Evolutionary conservation across 1,140 invertebrate genomes (phyloP).

Genomic region (Cotesia vestalis): DNA sequence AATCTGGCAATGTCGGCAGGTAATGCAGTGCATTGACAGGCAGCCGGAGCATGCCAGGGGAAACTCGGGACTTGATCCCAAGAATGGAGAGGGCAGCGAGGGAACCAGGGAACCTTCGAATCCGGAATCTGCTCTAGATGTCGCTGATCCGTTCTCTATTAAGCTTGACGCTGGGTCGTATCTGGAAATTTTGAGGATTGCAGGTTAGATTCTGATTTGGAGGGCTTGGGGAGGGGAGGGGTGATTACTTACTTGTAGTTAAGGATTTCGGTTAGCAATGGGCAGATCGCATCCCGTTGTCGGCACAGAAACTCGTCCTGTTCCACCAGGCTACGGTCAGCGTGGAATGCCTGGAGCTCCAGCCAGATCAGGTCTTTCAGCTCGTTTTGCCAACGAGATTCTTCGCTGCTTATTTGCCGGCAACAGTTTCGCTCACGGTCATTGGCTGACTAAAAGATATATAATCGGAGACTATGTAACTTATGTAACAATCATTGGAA

Average conservation of each 20-base stretch:
- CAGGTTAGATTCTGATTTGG: too few species aligned
- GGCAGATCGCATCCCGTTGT: constrained; percentile 75
- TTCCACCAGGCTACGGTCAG: constrained; percentile 75
- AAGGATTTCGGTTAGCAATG: constrained; percentile 78
- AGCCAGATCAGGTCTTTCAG: constrained; percentile 90
- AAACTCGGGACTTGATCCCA: constrained; percentile 45
- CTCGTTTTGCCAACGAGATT: constrained; percentile 86
- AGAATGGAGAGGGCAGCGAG: background rate
- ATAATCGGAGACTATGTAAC: background rate
- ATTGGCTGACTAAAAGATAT: constrained; percentile 35
- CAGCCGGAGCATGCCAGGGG: constrained; percentile 66
- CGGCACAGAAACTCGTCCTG: constrained; percentile 81
- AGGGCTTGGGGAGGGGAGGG: background rate
- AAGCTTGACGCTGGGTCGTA: constrained; percentile 45
- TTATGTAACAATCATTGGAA: too few species aligned
- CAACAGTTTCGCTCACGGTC: constrained; percentile 50
- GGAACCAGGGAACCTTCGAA: constrained; percentile 40
- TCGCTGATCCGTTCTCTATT: constrained; percentile 7
- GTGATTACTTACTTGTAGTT: constrained; percentile 71
- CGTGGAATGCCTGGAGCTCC: constrained; percentile 84
- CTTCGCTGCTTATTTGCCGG: constrained; percentile 80
- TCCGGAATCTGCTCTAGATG: constrained; percentile 36
- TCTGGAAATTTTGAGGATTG: constrained; percentile 37
- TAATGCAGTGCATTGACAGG: constrained; percentile 75
- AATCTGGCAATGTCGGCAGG: constrained; percentile 75